A percentile compares a stretch with the other conserved stretches of the same genome.
Evolutionary conservation across 2,888 invertebrate species (phyloP).

Genomic region (Papilio gigon): DNA sequence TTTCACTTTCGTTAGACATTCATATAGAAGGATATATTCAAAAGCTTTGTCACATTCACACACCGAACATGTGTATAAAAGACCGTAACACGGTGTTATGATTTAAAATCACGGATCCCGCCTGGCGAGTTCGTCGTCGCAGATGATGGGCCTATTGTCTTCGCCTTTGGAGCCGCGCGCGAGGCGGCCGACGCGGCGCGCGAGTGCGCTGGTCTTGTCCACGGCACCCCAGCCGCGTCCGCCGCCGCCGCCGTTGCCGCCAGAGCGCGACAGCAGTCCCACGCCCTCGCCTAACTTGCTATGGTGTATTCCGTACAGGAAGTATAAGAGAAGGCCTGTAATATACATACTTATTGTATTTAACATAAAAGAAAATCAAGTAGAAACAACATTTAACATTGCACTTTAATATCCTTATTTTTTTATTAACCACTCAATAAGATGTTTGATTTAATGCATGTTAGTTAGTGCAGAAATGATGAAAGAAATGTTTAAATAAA

Average conservation of each 20-base stretch:
- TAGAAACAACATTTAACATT: background rate
- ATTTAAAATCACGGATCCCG: constrained; percentile 69
- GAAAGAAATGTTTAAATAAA: background rate
- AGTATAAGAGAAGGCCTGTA: constrained; percentile 90
- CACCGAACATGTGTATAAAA: background rate
- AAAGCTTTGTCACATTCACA: constrained; percentile 14
- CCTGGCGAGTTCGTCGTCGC: constrained; percentile 73
- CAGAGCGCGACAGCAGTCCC: constrained; percentile 70
- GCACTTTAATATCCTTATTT: background rate
- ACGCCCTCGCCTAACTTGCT: constrained; percentile 89
- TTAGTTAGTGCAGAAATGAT: background rate
- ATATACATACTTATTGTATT: constrained; percentile 32
- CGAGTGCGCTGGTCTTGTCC: constrained; percentile 72
- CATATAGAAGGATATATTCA: background rate
- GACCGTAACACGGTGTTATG: background rate
- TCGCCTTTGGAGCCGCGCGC: constrained; percentile 69
- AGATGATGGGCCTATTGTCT: constrained; percentile 75
- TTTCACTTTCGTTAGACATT: background rate
- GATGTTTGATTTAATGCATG: too few species aligned
- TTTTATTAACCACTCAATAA: too few species aligned
- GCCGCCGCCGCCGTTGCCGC: constrained; percentile 65
- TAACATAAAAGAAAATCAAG: background rate
- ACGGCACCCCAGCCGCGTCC: constrained; percentile 73
- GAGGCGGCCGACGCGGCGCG: constrained; percentile 69
- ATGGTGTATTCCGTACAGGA: constrained; percentile 92